These are phyloP conservation scores for Vultur gryphus DNA, from an alignment of 2,797 vertebrate species.

Conservation along the genomic window DNA sequence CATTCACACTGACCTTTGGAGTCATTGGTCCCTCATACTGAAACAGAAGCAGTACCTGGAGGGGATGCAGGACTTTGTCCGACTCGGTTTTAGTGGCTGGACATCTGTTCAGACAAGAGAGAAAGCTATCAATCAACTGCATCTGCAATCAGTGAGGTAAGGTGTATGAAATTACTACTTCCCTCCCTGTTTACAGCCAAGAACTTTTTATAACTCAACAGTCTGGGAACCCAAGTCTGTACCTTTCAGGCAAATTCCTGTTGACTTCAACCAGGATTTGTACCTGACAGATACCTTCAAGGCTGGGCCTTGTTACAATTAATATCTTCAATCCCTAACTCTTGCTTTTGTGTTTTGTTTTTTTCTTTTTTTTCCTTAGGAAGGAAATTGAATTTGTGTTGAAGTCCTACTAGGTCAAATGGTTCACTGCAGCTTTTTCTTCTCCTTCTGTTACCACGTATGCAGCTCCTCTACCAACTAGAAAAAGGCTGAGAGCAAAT, in stretches of 20 bases:
- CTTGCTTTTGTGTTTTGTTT: background rate
- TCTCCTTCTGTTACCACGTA: background rate
- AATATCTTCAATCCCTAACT: background rate
- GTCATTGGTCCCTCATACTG: background rate
- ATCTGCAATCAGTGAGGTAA: constrained; percentile 26
- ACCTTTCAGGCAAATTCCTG: constrained; percentile 9
- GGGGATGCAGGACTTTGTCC: background rate
- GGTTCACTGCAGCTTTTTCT: background rate
- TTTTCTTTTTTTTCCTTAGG: background rate
- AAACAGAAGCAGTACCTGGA: background rate
- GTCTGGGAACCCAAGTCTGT: background rate
- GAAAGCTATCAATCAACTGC: background rate
- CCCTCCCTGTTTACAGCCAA: background rate
- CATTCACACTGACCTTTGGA: background rate
- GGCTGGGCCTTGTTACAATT: background rate
- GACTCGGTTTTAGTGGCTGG: background rate
- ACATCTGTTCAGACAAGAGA: background rate
- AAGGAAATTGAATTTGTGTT: background rate
- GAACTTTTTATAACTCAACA: background rate
- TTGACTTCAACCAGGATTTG: background rate
- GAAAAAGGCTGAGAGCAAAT: background rate
- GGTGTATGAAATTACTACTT: background rate
- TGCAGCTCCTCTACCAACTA: background rate
- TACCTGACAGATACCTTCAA: background rate
- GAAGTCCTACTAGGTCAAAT: background rate